Evolutionary conservation across 2,113 vertebrate genomes (phyloP).

Genomic region (Poeciliopsis retropinna): DNA sequence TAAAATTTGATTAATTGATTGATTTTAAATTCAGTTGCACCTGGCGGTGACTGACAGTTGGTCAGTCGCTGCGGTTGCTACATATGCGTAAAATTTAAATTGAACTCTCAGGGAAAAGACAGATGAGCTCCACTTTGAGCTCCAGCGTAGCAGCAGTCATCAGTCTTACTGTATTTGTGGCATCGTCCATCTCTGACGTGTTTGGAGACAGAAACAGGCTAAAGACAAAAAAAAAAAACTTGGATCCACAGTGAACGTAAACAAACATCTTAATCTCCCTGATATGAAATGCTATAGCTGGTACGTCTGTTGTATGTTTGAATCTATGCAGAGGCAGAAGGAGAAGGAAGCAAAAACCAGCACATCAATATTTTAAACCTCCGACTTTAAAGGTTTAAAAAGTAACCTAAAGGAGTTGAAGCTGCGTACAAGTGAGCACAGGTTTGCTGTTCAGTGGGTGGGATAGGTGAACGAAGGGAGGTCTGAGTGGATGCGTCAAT

Average conservation of each 20-base stretch:
- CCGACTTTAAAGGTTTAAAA: conserved; percentile 24
- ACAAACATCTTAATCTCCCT: not conserved
- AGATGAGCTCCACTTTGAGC: too few species aligned
- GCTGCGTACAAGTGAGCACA: not conserved
- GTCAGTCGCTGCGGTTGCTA: too few species aligned
- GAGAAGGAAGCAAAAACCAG: conserved; percentile 22
- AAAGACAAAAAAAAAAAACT: not conserved
- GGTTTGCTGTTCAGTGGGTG: conserved; percentile 6
- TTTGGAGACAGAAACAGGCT: not conserved
- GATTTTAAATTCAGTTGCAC: too few species aligned
- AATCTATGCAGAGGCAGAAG: conserved; percentile 25
- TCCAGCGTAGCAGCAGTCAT: not conserved
- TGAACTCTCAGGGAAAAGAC: not conserved
- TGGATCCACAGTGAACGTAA: not conserved
- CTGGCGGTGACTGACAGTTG: too few species aligned
- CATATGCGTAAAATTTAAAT: not conserved
- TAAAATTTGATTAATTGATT: too few species aligned
- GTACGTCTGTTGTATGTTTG: conserved; percentile 6
- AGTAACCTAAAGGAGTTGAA: not conserved
- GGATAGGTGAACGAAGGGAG: conserved; percentile 27
- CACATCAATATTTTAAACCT: conserved; percentile 57
- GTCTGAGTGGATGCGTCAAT: conserved; percentile 56
- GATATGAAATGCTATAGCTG: conserved; percentile 27
- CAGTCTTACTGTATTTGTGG: not conserved
- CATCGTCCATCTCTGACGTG: not conserved